A percentile compares a stretch with the other conserved stretches of the same genome.
phyloP scores from a whole-genome alignment of 2,888 invertebrate species.

The Ectropis crepuscularia region DNA sequence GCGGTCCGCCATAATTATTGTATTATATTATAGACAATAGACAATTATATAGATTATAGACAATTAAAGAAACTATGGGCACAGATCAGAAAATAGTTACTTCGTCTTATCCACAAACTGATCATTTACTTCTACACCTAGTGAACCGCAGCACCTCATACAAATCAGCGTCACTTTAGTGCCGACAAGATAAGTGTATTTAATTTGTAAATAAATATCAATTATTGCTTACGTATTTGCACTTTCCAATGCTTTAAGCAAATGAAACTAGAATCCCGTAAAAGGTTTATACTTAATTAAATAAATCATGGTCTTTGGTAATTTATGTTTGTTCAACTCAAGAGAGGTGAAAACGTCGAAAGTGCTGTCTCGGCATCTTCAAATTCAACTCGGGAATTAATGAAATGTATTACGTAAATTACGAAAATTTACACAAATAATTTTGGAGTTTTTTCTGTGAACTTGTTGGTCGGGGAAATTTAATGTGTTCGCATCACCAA shows the following conservation, averaged over 20 bases:
- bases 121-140: no score
- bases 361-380: slow-evolving; percentile 24
- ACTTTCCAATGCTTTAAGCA: slow-evolving; percentile 24
- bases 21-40: no score
- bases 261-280: slow-evolving; percentile 17
- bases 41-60: no score
- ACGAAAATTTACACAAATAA: slow-evolving; percentile 10
- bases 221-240: slow-evolving; percentile 13
- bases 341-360: slow-evolving; percentile 33
- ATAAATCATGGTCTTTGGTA: slow-evolving; percentile 20
- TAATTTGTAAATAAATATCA: no score
- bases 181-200: slow-evolving; percentile 4
- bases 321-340: slow-evolving; percentile 31
- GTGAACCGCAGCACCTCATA: no score
- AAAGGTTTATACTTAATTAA: slow-evolving; percentile 25
- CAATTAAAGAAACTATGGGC: no score
- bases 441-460: neutral
- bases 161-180: no score
- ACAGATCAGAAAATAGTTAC: no score
- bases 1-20: no score
- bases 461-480: no score
- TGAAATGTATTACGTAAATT: slow-evolving; percentile 37
- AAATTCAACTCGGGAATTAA: slow-evolving; percentile 35
- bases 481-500: no score
- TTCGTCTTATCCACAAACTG: no score